These are phyloP conservation scores for Ambastaia sidthimunki DNA, from an alignment of 2,797 vertebrate genomes.

Conservation along the genomic window DNA sequence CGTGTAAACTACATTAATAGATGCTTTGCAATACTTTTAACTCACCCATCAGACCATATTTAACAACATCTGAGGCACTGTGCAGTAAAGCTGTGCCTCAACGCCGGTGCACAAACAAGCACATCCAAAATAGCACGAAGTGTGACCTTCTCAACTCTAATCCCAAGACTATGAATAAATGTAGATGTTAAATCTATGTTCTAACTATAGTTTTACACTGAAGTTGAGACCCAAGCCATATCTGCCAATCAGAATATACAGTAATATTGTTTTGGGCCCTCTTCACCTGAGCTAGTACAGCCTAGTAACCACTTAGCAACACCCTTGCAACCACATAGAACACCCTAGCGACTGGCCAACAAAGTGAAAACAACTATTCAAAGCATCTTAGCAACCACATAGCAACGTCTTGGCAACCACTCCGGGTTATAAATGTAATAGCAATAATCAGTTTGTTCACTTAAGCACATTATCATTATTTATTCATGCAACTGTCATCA, in stretches of 20 bases:
- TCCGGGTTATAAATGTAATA: no score
- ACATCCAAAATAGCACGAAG: neutral
- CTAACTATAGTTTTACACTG: no score
- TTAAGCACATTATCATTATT: no score
- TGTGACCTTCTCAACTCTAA: neutral
- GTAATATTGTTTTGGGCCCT: no score
- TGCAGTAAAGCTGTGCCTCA: neutral
- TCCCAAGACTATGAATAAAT: neutral
- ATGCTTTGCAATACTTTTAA: neutral
- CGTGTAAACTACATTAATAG: neutral
- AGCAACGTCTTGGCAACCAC: no score
- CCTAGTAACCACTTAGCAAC: neutral
- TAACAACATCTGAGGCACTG: neutral
- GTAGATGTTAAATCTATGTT: neutral
- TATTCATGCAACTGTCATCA: neutral
- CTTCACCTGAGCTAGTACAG: no score
- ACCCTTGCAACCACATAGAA: neutral
- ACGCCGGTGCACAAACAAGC: neutral
- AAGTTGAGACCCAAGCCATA: neutral
- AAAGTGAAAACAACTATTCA: neutral
- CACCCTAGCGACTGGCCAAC: neutral
- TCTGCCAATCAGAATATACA: no score
- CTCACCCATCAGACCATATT: neutral
- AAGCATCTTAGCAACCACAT: no score
- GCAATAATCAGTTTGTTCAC: no score